Base-by-base conservation (phyloP, 1,140 invertebrate genomes). In the Hestina assimilis region DNA sequence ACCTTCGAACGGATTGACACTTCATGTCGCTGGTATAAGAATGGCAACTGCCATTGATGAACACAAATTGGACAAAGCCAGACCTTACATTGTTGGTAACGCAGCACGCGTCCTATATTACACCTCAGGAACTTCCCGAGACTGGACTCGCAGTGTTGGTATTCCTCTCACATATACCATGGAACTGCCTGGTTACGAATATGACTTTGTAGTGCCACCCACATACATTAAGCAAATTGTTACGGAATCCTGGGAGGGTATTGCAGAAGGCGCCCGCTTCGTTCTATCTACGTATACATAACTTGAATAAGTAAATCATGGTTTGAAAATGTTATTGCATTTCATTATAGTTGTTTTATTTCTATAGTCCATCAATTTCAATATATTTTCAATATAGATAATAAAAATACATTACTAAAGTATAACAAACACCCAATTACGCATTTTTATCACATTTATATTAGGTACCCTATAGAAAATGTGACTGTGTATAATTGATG, bases 161-260 rank as follows among this genome's bases (percentile, higher is more conserved):
- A 89, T 94, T 24, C 90, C 91, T 46, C 89, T 94, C 26, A 90
- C 92, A 4, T 94, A 92, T 72, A 92, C 93, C 1, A 85, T 94
- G 67, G 94, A 95, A 74, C 75, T 95, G 14, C 80, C 92, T 1
- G 92, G 92, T 21, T 91, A 90, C 48, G 78, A 80, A 20, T 81
- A 90, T 45, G 92, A 92, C 0, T 88, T 88, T 53, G 59, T 93
- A 38, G 90, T 95, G 0, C 93, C 94, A 4, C 87, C 90, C 3
- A 74, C 79, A 1, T 90, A 93, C 57, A 93, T 96, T 8, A 58
- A 87, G 21, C 83, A 87, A 42, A 88, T 89, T 12, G 84, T 91
- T 0, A 87, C 87, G 14, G 96, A 98, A 82, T 95, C 95, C 0
- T 96, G 94, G 89, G 91, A 92, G 48, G 93, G 92, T 2, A 89